A percentile compares a stretch with the other conserved stretches of the same genome.
phyloP scores from a whole-genome alignment of 2,797 vertebrate species.

The Amblyopsis hoosieri region DNA sequence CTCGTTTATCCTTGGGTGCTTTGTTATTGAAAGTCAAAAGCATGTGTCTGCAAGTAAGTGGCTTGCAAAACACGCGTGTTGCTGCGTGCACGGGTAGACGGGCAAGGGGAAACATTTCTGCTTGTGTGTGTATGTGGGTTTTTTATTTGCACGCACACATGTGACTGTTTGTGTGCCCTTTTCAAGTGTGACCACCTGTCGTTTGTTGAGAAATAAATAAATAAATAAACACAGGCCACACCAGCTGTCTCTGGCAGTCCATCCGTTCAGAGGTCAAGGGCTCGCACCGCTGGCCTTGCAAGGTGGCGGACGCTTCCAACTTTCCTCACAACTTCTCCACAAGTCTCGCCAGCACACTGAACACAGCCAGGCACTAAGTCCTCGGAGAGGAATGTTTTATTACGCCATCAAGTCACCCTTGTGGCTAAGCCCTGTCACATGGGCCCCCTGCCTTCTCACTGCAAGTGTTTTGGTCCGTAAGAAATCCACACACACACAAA shows the following conservation, averaged over 20 bases:
- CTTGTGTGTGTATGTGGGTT: conserved; percentile 34
- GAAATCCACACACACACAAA: conserved; percentile 42
- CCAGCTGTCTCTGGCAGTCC: conserved; percentile 85
- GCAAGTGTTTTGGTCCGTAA: conserved; percentile 58
- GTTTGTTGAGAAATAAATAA: conserved; percentile 88
- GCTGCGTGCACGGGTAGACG: conserved; percentile 30
- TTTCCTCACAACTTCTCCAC: conserved; percentile 77
- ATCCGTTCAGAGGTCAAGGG: conserved; percentile 86
- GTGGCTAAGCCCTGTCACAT: conserved; percentile 76
- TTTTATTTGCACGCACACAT: conserved; percentile 56
- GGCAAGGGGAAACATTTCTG: conserved; percentile 19
- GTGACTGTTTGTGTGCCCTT: conserved; percentile 79
- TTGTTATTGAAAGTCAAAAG: conserved; percentile 62
- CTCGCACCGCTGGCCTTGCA: conserved; percentile 85
- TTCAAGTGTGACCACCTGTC: conserved; percentile 89
- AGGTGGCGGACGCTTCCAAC: conserved; percentile 81
- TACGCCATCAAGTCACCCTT: conserved; percentile 67
- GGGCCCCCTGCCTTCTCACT: conserved; percentile 61
- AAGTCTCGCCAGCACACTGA: conserved; percentile 16
- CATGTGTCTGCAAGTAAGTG: conserved; percentile 53
- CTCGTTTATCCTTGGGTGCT: conserved; percentile 11
- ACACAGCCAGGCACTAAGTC: conserved; percentile 55
- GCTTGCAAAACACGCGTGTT: conserved; percentile 60
- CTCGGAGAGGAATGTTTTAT: conserved; percentile 71
- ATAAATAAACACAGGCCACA: conserved; percentile 83